Conservation (phyloP, 2,797 vertebrate species). For the Eulemur coronatus region DNA sequence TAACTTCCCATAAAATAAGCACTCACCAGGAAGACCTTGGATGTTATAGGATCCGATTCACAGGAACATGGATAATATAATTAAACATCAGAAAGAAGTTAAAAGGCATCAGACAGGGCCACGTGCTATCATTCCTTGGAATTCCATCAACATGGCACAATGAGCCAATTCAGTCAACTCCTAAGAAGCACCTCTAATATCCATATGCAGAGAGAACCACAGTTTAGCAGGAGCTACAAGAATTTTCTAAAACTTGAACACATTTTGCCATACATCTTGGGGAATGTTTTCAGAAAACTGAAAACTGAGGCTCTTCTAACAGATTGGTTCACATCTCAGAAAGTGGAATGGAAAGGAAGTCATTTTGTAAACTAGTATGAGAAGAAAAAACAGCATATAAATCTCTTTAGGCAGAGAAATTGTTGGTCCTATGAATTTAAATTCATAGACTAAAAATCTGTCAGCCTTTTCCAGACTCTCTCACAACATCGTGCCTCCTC, state of each 20-base stretch:
- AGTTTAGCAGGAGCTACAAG: slow-evolving; percentile 37
- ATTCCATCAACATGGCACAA: neutral
- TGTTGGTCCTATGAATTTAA: slow-evolving; percentile 80
- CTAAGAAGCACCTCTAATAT: neutral
- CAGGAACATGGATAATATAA: neutral
- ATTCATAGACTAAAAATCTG: slow-evolving; percentile 78
- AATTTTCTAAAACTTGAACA: slow-evolving; percentile 63
- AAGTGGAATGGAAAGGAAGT: slow-evolving; percentile 69
- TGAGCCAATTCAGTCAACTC: neutral
- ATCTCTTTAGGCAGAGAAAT: slow-evolving; percentile 63
- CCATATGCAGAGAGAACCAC: slow-evolving; percentile 46
- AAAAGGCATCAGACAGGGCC: neutral
- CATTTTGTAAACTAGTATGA: slow-evolving; percentile 67
- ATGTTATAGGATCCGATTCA: neutral
- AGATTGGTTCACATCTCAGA: slow-evolving; percentile 70
- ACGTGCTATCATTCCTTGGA: neutral
- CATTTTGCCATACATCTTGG: slow-evolving; percentile 67
- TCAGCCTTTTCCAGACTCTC: slow-evolving; percentile 65
- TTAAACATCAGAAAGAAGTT: slow-evolving; percentile 13
- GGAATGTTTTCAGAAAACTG: slow-evolving; percentile 78
- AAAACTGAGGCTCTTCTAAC: slow-evolving; percentile 68
- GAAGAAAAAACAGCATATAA: slow-evolving; percentile 57
- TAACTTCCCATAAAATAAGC: slow-evolving; percentile 19
- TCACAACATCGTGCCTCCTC: slow-evolving; percentile 57
- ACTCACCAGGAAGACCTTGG: neutral